Conservation (phyloP, 2,888 invertebrate species). For the Dicycla oo region DNA sequence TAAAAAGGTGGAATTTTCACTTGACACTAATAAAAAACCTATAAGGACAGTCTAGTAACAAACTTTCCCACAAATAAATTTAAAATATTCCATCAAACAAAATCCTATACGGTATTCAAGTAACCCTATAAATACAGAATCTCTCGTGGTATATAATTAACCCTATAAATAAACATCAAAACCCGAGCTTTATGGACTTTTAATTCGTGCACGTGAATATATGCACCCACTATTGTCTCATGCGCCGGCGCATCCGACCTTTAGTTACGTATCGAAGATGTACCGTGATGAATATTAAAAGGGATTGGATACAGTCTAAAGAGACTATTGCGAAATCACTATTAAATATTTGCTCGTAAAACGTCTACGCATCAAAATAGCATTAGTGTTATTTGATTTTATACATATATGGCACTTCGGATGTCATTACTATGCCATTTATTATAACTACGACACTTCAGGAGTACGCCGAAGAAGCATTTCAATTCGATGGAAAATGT, state of each 20-base stretch:
- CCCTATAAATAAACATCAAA: constrained; percentile 16
- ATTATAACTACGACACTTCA: constrained; percentile 31
- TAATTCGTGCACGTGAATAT: constrained; percentile 56
- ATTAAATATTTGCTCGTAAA: constrained; percentile 60
- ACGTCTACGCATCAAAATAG: constrained; percentile 56
- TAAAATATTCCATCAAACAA: background rate
- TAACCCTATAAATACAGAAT: background rate
- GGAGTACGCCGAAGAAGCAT: constrained; percentile 34
- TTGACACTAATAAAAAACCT: background rate
- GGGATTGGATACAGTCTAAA: constrained; percentile 58
- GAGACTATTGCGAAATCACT: constrained; percentile 64
- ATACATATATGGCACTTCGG: constrained; percentile 15
- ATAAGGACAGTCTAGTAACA: background rate
- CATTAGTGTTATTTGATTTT: constrained; percentile 61
- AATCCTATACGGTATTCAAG: background rate
- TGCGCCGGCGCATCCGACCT: constrained; percentile 64
- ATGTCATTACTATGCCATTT: constrained; percentile 52
- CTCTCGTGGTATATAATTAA: constrained; percentile 8
- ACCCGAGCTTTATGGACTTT: constrained; percentile 37
- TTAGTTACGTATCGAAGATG: constrained; percentile 64
- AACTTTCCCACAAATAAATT: background rate
- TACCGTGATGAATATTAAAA: constrained; percentile 69
- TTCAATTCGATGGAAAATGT: constrained; percentile 44
- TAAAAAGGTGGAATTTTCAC: constrained; percentile 12
- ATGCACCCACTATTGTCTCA: constrained; percentile 48